A percentile compares a stretch with the other conserved stretches of the same genome.
Conservation (phyloP, 2,113 vertebrate species). For the Epinephelus lanceolatus region DNA sequence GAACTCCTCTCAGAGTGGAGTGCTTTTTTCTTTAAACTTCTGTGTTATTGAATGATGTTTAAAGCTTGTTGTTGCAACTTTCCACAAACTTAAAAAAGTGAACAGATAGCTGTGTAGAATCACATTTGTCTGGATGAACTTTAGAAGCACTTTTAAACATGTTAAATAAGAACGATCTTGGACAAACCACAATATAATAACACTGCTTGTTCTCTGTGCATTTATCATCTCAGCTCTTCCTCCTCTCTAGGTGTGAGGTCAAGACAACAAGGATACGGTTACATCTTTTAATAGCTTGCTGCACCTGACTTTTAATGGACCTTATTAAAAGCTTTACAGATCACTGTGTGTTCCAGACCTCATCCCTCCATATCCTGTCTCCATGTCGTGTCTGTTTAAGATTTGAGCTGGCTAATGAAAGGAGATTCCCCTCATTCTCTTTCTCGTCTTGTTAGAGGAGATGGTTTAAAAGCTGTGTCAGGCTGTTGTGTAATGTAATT, state of each 20-base stretch:
- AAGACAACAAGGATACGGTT: neutral
- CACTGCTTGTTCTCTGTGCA: conserved; percentile 11
- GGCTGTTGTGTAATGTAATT: conserved; percentile 23
- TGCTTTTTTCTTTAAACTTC: conserved; percentile 3
- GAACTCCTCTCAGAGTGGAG: neutral
- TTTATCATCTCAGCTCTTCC: conserved; percentile 15
- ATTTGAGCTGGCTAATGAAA: neutral
- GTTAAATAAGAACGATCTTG: neutral
- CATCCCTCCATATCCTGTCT: conserved; percentile 16
- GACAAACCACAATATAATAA: neutral
- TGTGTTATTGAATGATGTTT: conserved; percentile 6
- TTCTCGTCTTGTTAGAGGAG: neutral
- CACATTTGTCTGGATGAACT: neutral
- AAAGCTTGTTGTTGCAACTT: neutral
- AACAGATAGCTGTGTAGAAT: neutral
- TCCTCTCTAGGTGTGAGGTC: conserved; percentile 16
- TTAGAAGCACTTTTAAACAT: conserved; percentile 12
- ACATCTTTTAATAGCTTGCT: conserved; percentile 22
- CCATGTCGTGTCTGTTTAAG: conserved; percentile 7
- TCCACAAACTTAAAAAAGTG: neutral
- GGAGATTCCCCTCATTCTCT: conserved; percentile 1
- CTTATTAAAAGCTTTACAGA: conserved; percentile 36
- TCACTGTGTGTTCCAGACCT: conserved; percentile 22
- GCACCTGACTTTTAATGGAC: neutral
- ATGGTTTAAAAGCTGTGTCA: conserved; percentile 16